These are phyloP conservation scores for Temnothorax curvispinosus DNA, from an alignment of 1,140 invertebrate genomes.

Conservation along the genomic window DNA sequence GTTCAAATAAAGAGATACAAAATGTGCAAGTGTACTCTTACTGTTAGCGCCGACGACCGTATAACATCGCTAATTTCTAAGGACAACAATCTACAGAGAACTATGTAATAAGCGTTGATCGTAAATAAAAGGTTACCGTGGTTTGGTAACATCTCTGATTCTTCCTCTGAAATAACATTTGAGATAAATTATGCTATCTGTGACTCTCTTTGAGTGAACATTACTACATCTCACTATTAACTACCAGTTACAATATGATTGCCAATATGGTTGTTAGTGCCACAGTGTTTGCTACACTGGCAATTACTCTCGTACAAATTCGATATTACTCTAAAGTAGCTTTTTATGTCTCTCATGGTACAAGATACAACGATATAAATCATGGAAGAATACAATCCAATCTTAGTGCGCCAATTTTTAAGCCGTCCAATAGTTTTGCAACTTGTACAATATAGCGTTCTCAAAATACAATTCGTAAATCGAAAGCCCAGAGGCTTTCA, in stretches of 20 bases:
- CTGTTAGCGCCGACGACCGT: slow-evolving; percentile 15
- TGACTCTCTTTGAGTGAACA: neutral
- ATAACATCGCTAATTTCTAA: slow-evolving; percentile 66
- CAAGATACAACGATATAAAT: neutral
- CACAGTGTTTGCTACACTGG: slow-evolving; percentile 8
- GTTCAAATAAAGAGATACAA: slow-evolving; percentile 32
- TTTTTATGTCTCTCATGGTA: neutral
- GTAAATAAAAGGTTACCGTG: slow-evolving; percentile 84
- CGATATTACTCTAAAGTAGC: neutral
- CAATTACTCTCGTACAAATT: slow-evolving; percentile 33
- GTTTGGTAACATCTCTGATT: slow-evolving; percentile 86
- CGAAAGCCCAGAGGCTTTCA: neutral
- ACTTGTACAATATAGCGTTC: slow-evolving; percentile 25
- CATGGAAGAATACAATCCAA: neutral
- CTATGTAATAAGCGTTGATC: slow-evolving; percentile 77
- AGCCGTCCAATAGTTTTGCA: slow-evolving; percentile 9
- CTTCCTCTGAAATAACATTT: slow-evolving; percentile 86
- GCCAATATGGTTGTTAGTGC: slow-evolving; percentile 49
- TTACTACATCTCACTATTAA: slow-evolving; percentile 45
- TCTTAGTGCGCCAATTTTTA: neutral
- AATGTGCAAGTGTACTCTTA: slow-evolving; percentile 55
- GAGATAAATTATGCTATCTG: slow-evolving; percentile 72
- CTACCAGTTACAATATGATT: slow-evolving; percentile 46
- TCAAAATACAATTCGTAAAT: slow-evolving; percentile 17
- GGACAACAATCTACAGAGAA: slow-evolving; percentile 64